Conservation (phyloP, 1,140 invertebrate species). For the Nymphalis io region DNA sequence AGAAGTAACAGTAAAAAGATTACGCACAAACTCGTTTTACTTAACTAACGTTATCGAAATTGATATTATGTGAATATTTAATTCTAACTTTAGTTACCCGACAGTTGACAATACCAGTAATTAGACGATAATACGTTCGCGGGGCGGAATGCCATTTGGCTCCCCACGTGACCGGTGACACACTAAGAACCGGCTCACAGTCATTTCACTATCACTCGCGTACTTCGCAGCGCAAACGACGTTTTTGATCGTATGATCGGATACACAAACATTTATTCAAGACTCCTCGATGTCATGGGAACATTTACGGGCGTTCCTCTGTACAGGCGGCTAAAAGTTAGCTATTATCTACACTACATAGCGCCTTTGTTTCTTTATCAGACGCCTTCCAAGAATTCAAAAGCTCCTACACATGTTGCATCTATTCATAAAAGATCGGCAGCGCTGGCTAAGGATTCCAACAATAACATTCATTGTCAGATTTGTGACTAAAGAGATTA, state of each 20-base stretch:
- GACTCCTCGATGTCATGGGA: neutral
- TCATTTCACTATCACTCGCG: slow-evolving; percentile 13
- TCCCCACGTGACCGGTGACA: neutral
- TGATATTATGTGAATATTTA: neutral
- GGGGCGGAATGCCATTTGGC: neutral
- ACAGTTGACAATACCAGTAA: neutral
- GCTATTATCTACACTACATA: neutral
- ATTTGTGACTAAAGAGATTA: neutral
- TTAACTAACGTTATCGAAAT: too few species aligned
- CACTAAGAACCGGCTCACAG: neutral
- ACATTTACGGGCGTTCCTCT: neutral
- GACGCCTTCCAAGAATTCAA: neutral
- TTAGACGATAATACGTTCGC: slow-evolving; percentile 11
- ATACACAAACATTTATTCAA: neutral
- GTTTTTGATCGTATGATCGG: neutral
- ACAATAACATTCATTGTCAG: neutral
- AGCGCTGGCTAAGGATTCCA: neutral
- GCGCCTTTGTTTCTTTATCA: slow-evolving; percentile 1
- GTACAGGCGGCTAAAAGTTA: neutral
- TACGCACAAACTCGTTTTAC: too few species aligned
- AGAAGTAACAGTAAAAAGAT: neutral
- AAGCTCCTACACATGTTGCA: neutral
- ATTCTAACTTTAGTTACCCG: neutral
- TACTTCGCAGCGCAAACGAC: neutral
- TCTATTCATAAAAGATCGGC: neutral